Evolutionary conservation across 2,797 vertebrate genomes (phyloP).

Genomic region (Gila robusta): DNA sequence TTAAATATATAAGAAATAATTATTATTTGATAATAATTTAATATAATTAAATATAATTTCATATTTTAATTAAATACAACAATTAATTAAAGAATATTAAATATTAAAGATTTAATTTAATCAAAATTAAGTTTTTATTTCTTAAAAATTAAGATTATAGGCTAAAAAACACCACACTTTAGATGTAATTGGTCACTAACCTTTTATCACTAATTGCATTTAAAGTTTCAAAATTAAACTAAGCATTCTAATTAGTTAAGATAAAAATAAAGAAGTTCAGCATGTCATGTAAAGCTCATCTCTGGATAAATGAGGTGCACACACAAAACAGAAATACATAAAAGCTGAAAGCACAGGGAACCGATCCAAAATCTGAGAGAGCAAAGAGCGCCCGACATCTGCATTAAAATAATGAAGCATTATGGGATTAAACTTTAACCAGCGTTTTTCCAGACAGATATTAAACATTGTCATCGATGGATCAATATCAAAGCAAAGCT

Average conservation of each 20-base stretch:
- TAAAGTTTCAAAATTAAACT: background rate
- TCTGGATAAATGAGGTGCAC: background rate
- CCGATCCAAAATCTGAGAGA: background rate
- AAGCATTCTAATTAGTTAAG: background rate
- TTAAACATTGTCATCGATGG: background rate
- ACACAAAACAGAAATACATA: background rate
- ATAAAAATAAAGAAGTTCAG: background rate
- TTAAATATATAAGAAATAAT: too few relatives aligned
- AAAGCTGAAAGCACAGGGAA: background rate
- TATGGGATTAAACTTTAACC: constrained; percentile 5
- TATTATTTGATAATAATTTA: too few relatives aligned
- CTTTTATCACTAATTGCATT: background rate
- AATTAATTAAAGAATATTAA: background rate
- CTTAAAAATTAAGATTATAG: background rate
- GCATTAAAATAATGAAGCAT: constrained; percentile 1
- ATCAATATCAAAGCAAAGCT: background rate
- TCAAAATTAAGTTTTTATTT: background rate
- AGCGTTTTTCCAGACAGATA: background rate
- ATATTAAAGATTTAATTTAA: background rate
- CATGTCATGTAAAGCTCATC: background rate
- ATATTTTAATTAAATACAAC: background rate
- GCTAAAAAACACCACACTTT: background rate
- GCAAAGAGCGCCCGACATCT: background rate
- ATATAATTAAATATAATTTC: too few relatives aligned
- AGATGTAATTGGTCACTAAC: background rate